Conservation (phyloP, 2,888 invertebrate genomes). For the Mesoligia furuncula region DNA sequence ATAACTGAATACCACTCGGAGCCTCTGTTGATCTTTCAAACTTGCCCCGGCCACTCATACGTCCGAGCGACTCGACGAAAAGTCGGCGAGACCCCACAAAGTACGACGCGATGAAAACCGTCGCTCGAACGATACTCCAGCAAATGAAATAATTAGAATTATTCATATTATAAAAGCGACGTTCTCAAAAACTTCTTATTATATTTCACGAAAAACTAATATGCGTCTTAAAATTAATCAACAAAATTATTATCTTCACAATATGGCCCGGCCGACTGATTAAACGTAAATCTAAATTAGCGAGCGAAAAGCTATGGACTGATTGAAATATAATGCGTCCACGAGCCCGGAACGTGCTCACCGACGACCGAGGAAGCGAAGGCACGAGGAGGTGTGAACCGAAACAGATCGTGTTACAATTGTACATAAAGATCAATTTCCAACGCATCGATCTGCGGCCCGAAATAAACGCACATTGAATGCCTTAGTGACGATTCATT, state of each 20-base stretch:
- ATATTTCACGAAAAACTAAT: neutral
- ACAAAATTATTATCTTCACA: slow-evolving; percentile 15
- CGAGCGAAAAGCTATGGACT: slow-evolving; percentile 43
- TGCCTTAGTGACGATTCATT: slow-evolving; percentile 68
- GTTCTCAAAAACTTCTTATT: slow-evolving; percentile 2
- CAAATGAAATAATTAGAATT: neutral
- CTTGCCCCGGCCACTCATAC: no score
- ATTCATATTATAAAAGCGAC: neutral
- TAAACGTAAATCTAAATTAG: slow-evolving; percentile 44
- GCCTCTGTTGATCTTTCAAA: neutral
- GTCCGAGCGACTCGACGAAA: neutral
- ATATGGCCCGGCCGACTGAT: slow-evolving; percentile 44
- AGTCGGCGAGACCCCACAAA: no score
- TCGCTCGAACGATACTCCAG: neutral
- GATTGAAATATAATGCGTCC: slow-evolving; percentile 15
- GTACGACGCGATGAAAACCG: neutral
- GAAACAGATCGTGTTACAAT: slow-evolving; percentile 42
- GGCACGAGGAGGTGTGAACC: neutral
- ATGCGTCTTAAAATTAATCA: slow-evolving; percentile 11
- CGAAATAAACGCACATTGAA: slow-evolving; percentile 67
- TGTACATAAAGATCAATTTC: slow-evolving; percentile 65
- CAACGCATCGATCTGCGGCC: slow-evolving; percentile 47
- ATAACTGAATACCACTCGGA: no score
- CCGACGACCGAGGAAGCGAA: neutral
- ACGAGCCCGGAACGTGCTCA: neutral